Percentiles rank a stretch among this genome's conserved stretches.
phyloP scores from a whole-genome alignment of 2,113 vertebrate genomes.

The Athene noctua region DNA sequence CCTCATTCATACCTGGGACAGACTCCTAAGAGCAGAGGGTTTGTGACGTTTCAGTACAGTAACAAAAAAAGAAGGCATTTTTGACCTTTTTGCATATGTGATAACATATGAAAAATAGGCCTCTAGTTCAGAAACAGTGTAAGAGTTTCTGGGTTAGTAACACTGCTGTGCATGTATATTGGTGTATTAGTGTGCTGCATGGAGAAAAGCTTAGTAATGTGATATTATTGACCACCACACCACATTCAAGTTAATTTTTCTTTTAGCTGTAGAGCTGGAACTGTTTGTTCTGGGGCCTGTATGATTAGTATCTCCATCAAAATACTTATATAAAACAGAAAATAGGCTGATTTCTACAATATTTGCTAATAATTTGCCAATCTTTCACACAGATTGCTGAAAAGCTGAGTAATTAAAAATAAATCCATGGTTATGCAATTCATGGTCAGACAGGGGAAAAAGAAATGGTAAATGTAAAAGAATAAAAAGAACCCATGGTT shows the following conservation, averaged over 20 bases:
- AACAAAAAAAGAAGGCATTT: background rate
- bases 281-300: background rate
- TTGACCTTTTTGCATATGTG: background rate
- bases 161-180: background rate
- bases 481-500: background rate
- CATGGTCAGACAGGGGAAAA: background rate
- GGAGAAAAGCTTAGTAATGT: background rate
- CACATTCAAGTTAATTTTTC: background rate
- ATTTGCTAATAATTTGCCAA: background rate
- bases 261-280: background rate
- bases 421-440: background rate
- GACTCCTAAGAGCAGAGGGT: background rate
- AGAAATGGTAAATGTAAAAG: background rate
- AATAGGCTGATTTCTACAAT: background rate
- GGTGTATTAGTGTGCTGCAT: background rate
- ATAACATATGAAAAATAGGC: background rate
- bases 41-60: background rate
- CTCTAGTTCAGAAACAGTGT: background rate
- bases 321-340: background rate
- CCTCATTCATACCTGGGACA: background rate
- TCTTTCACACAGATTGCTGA: background rate
- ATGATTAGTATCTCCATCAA: background rate
- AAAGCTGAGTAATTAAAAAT: background rate
- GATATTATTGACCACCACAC: background rate
- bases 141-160: background rate